These are phyloP conservation scores for Melopsittacus undulatus DNA, from an alignment of 2,797 vertebrate genomes.

Conservation along the genomic window DNA sequence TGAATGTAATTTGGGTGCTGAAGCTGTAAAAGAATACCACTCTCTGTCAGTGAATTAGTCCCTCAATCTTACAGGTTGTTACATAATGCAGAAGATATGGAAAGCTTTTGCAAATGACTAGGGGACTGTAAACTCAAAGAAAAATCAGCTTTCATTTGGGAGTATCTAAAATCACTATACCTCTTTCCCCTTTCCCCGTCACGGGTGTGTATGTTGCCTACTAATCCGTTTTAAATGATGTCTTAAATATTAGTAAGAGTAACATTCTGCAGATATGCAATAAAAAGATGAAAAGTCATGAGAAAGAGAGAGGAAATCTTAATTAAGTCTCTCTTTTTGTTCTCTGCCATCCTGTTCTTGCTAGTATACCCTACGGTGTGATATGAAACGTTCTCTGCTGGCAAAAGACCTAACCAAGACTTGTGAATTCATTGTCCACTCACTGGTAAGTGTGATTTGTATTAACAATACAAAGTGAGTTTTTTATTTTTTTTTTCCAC, in stretches of 20 bases:
- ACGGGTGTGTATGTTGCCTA: neutral
- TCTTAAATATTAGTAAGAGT: neutral
- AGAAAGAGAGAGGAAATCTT: neutral
- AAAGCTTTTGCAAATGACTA: neutral
- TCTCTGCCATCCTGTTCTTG: neutral
- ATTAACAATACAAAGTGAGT: neutral
- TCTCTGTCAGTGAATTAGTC: neutral
- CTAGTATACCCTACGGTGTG: slow-evolving; percentile 93
- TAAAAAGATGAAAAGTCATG: neutral
- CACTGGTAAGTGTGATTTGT: slow-evolving; percentile 77
- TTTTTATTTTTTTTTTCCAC: neutral
- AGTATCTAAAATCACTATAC: neutral
- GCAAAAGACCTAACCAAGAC: slow-evolving; percentile 94
- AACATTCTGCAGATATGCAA: neutral
- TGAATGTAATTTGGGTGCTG: neutral
- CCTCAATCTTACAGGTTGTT: neutral
- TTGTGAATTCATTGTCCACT: slow-evolving; percentile 96
- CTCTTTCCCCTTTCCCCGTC: neutral
- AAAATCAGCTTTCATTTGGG: neutral
- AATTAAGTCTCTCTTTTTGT: neutral
- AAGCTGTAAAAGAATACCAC: neutral
- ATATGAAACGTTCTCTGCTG: slow-evolving; percentile 92
- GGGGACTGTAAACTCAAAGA: neutral
- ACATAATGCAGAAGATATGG: neutral
- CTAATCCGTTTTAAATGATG: neutral